These are phyloP conservation scores for Enteromius unitaeniatus DNA, from an alignment of 2,797 vertebrate species.

Conservation along the genomic window DNA sequence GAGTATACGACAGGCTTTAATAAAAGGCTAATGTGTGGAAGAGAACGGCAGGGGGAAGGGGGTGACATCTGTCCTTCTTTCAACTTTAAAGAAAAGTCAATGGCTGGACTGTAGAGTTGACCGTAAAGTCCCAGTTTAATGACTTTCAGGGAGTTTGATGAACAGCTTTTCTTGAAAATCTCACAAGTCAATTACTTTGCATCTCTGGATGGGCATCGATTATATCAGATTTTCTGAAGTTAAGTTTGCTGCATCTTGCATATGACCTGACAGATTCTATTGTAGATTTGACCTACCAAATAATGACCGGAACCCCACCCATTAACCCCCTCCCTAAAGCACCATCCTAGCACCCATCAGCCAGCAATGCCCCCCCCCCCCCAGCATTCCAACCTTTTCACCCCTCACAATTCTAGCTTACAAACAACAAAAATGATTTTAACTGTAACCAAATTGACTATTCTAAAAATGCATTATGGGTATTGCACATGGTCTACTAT, in stretches of 20 bases:
- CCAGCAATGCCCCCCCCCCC: constrained; percentile 66
- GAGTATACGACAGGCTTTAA: constrained; percentile 76
- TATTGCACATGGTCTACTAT: background rate
- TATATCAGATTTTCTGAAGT: background rate
- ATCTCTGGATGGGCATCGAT: background rate
- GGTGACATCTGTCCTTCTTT: constrained; percentile 69
- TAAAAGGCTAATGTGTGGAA: constrained; percentile 65
- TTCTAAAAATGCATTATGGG: background rate
- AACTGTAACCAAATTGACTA: background rate
- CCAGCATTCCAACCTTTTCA: constrained; percentile 67
- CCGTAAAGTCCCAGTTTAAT: constrained; percentile 35
- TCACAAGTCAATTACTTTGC: background rate
- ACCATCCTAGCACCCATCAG: constrained; percentile 38
- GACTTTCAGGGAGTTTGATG: constrained; percentile 7
- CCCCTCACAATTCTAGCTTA: constrained; percentile 76
- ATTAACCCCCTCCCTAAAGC: constrained; percentile 48
- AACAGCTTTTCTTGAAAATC: background rate
- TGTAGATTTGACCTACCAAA: constrained; percentile 6
- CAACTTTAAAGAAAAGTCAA: constrained; percentile 50
- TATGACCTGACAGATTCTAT: background rate
- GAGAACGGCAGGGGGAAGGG: constrained; percentile 69
- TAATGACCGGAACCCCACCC: constrained; percentile 5
- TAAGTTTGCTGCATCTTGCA: background rate
- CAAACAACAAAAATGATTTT: constrained; percentile 11
- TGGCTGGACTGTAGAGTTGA: constrained; percentile 36